Evolutionary conservation across 2,797 vertebrate species (phyloP).

Genomic region (Takifugu rubripes): DNA sequence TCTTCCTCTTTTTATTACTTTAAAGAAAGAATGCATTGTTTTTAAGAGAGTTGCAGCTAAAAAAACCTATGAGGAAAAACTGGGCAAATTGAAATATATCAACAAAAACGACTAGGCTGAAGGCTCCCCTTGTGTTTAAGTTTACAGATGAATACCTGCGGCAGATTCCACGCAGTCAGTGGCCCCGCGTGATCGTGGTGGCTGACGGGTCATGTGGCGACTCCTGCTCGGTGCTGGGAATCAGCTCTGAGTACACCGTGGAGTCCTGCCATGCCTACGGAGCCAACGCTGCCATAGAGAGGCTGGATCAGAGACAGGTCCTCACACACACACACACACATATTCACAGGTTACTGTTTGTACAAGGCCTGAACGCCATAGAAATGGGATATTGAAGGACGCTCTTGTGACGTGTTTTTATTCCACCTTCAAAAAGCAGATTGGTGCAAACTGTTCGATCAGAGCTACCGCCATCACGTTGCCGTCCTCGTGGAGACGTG

Average conservation of each 20-base stretch:
- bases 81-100: neutral
- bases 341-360: slow-evolving; percentile 26
- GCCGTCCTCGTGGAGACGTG: too few species aligned
- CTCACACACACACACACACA: slow-evolving; percentile 12
- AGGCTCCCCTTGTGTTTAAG: slow-evolving; percentile 23
- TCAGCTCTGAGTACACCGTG: slow-evolving; percentile 76
- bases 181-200: slow-evolving; percentile 71
- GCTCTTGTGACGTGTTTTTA: slow-evolving; percentile 23
- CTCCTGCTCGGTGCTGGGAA: slow-evolving; percentile 76
- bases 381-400: slow-evolving; percentile 41
- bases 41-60: slow-evolving; percentile 2
- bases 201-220: slow-evolving; percentile 76
- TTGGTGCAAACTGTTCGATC: slow-evolving; percentile 19
- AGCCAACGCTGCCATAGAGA: slow-evolving; percentile 75
- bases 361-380: slow-evolving; percentile 24
- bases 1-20: slow-evolving; percentile 16
- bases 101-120: neutral
- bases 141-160: slow-evolving; percentile 75
- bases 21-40: neutral
- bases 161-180: slow-evolving; percentile 62
- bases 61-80: neutral
- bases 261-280: slow-evolving; percentile 79
- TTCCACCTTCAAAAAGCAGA: slow-evolving; percentile 26
- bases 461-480: slow-evolving; percentile 12
- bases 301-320: slow-evolving; percentile 79